phyloP scores from a whole-genome alignment of 2,113 vertebrate species.

The Scalopus aquaticus region DNA sequence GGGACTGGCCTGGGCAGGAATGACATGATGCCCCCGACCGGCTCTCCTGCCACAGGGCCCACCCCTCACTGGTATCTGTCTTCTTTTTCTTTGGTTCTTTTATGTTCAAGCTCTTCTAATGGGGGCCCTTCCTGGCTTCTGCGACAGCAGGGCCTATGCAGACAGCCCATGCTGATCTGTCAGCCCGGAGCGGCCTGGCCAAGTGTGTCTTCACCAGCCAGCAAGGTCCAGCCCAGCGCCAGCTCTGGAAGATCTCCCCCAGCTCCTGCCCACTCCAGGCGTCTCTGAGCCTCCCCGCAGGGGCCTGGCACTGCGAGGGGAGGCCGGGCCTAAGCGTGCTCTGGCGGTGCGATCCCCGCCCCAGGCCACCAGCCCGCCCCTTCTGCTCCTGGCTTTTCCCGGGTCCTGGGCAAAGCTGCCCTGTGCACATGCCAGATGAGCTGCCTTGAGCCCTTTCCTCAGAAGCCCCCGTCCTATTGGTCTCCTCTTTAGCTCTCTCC shows the following conservation, averaged over 20 bases:
- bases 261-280: background rate
- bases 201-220: background rate
- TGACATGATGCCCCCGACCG: background rate
- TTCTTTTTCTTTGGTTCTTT: background rate
- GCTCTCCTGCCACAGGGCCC: background rate
- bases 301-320: background rate
- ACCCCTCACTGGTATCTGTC: background rate
- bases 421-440: background rate
- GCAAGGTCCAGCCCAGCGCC: background rate
- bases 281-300: background rate
- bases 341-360: background rate
- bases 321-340: background rate
- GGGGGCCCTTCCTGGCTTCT: background rate
- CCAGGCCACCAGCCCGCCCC: background rate
- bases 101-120: background rate
- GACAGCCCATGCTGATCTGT: background rate
- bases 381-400: background rate
- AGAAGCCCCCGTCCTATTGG: background rate
- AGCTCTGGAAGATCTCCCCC: background rate
- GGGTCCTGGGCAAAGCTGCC: background rate
- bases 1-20: background rate
- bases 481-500: background rate
- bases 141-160: background rate
- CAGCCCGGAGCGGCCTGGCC: background rate
- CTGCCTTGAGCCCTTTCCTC: background rate